A percentile compares a stretch with the other conserved stretches of the same genome.
Conservation (phyloP, 2,113 vertebrate genomes). For the Psittacula cyanocephala region DNA sequence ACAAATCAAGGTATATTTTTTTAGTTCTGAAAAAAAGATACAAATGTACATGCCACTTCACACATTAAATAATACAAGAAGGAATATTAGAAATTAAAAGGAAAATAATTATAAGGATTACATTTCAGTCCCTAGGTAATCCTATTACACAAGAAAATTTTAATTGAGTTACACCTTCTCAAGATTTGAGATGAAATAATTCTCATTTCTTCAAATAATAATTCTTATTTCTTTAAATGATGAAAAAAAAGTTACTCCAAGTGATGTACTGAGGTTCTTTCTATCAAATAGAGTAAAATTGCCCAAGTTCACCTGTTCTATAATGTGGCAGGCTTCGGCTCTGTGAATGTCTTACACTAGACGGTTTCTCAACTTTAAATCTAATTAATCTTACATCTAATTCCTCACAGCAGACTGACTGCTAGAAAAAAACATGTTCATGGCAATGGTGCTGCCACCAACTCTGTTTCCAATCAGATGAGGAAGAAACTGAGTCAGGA, state of each 20-base stretch:
- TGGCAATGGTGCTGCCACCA: background rate
- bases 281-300: background rate
- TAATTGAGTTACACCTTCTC: background rate
- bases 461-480: background rate
- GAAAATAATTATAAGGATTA: constrained; percentile 26
- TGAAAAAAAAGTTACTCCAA: constrained; percentile 9
- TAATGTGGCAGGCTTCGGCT: background rate
- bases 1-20: background rate
- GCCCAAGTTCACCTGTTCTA: background rate
- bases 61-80: background rate
- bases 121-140: background rate
- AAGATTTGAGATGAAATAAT: background rate
- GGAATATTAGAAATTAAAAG: background rate
- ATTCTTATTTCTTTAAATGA: background rate
- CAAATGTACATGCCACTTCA: background rate
- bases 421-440: background rate
- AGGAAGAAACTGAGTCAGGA: background rate
- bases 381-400: background rate
- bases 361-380: background rate
- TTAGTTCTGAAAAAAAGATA: background rate
- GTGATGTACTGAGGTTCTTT: background rate
- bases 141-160: background rate
- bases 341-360: background rate
- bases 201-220: background rate
- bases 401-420: background rate